Evolutionary conservation across 2,888 invertebrate genomes (phyloP).

Genomic region (Erannis defoliaria): DNA sequence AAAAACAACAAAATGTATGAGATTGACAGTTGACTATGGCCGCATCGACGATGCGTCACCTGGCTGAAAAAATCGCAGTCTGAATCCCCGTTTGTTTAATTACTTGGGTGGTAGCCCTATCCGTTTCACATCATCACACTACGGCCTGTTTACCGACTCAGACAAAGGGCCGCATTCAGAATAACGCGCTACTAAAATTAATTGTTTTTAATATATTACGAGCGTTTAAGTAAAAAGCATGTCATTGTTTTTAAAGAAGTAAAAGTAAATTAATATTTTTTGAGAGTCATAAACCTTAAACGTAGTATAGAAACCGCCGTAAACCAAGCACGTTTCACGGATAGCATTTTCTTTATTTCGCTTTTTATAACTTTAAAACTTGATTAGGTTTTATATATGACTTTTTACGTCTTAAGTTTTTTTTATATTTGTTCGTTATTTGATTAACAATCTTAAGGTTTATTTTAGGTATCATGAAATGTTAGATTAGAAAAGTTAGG

Average conservation of each 20-base stretch:
- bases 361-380: conserved; percentile 17
- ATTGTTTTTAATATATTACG: conserved; percentile 46
- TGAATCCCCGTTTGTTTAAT: conserved; percentile 25
- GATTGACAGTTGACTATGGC: no score
- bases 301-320: not conserved
- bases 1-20: no score
- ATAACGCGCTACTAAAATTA: conserved; percentile 73
- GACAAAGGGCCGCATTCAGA: conserved; percentile 72
- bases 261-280: conserved; percentile 23
- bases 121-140: conserved; percentile 51
- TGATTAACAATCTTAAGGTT: not conserved
- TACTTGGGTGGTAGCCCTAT: conserved; percentile 55
- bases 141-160: conserved; percentile 57
- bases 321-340: conserved; percentile 1
- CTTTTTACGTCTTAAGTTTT: conserved; percentile 7
- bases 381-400: conserved; percentile 10
- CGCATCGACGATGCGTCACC: no score
- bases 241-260: conserved; percentile 24
- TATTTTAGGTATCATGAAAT: no score
- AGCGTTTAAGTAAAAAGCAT: conserved; percentile 24
- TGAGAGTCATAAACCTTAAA: conserved; percentile 10
- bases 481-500: no score
- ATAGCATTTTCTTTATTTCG: conserved; percentile 11
- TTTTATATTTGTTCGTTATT: conserved; percentile 6
- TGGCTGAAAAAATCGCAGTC: no score